These are phyloP conservation scores for Raphicerus campestris DNA, from an alignment of 2,113 vertebrate genomes.

Conservation along the genomic window DNA sequence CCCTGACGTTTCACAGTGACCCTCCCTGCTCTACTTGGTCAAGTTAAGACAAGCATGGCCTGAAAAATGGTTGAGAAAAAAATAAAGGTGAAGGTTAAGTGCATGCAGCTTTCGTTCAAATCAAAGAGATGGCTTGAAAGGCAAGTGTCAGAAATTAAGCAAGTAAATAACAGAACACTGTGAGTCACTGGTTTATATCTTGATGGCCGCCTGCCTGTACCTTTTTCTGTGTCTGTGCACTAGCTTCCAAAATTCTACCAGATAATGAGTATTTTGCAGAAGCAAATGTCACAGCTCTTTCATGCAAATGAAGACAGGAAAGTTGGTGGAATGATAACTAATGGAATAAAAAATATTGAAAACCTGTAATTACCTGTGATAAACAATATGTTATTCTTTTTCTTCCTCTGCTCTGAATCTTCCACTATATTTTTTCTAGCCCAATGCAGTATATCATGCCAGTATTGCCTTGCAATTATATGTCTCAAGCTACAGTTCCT, in stretches of 20 bases:
- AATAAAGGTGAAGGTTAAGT: constrained; percentile 53
- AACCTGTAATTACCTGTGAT: constrained; percentile 76
- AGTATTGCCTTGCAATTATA: constrained; percentile 77
- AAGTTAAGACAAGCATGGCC: constrained; percentile 61
- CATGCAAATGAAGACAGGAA: constrained; percentile 36
- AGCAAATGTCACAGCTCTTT: constrained; percentile 48
- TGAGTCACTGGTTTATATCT: constrained; percentile 20
- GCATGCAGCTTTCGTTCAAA: not conserved
- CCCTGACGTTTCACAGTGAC: constrained; percentile 47
- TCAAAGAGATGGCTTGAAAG: constrained; percentile 35
- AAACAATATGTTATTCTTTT: constrained; percentile 72
- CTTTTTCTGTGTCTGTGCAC: constrained; percentile 1
- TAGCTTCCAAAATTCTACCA: constrained; percentile 39
- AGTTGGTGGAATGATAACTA: constrained; percentile 73
- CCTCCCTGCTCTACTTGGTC: constrained; percentile 39
- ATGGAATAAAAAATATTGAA: constrained; percentile 73
- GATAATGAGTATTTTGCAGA: constrained; percentile 72
- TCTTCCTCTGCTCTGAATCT: constrained; percentile 24
- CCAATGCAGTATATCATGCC: constrained; percentile 70
- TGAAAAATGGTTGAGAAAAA: constrained; percentile 54
- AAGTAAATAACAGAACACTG: constrained; percentile 44
- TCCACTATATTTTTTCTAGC: constrained; percentile 56
- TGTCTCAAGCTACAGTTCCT: constrained; percentile 72
- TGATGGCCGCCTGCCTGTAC: constrained; percentile 6
- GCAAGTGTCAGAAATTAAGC: constrained; percentile 57